Conservation (phyloP, 2,797 vertebrate species). For the Gila robusta region DNA sequence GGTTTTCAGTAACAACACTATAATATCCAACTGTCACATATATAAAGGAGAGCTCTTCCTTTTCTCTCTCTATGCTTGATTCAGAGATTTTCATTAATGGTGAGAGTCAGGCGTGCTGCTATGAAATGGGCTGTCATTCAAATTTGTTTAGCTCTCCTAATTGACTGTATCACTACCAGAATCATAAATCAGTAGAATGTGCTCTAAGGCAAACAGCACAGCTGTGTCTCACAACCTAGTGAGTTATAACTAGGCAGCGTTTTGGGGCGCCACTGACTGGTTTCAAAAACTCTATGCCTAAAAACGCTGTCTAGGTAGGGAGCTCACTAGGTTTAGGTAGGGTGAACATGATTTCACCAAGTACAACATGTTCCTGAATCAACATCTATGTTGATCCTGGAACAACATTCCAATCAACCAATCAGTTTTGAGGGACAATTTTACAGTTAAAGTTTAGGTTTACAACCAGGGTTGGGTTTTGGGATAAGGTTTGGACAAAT, state of each 20-base stretch:
- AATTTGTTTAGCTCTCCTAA: slow-evolving; percentile 47
- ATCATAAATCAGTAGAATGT: slow-evolving; percentile 24
- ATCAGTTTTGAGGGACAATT: no score
- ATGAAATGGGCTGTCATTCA: slow-evolving; percentile 60
- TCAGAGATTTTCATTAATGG: slow-evolving; percentile 45
- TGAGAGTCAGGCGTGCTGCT: slow-evolving; percentile 33
- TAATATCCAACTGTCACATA: neutral
- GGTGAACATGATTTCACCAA: no score
- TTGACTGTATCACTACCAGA: slow-evolving; percentile 39
- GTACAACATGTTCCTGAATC: no score
- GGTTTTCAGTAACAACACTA: neutral
- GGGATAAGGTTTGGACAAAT: no score
- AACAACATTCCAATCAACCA: no score
- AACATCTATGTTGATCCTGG: no score
- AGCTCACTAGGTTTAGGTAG: neutral
- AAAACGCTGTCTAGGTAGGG: neutral
- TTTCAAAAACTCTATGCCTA: neutral
- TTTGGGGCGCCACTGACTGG: neutral
- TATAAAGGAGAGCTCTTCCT: slow-evolving; percentile 27
- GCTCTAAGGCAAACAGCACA: slow-evolving; percentile 3
- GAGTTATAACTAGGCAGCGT: neutral
- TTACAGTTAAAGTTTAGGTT: no score
- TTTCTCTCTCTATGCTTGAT: slow-evolving; percentile 36
- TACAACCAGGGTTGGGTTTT: no score
- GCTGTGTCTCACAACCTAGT: neutral